Evolutionary conservation across 2,113 vertebrate genomes (phyloP).

Genomic region (Australoheros scitulus): DNA sequence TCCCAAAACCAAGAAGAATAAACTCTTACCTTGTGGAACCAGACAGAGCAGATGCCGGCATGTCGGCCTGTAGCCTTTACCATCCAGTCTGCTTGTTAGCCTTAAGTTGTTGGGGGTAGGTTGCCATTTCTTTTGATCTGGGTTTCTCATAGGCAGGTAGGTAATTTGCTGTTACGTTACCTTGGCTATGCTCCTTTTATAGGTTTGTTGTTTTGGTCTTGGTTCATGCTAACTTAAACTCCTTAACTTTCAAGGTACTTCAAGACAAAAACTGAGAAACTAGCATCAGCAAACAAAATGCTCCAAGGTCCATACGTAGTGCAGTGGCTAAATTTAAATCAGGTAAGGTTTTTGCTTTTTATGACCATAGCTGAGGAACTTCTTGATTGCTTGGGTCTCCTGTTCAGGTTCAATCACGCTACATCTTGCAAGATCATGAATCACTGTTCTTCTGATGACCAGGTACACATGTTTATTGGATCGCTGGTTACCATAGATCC

Average conservation of each 20-base stretch:
- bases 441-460: background rate
- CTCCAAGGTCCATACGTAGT: background rate
- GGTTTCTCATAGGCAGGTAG: background rate
- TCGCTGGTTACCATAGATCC: background rate
- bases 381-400: background rate
- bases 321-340: background rate
- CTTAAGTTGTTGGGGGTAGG: background rate
- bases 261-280: background rate
- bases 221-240: background rate
- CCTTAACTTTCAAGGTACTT: background rate
- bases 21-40: background rate
- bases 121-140: background rate
- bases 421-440: background rate
- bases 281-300: background rate
- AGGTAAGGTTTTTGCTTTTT: background rate
- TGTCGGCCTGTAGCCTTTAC: background rate
- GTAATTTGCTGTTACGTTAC: background rate
- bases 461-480: background rate
- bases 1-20: background rate
- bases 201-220: background rate
- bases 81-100: background rate
- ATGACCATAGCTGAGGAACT: background rate
- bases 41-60: fast-evolving
- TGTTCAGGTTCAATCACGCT: background rate
- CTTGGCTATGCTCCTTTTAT: background rate